Percentiles rank a stretch among this genome's conserved stretches.
These are phyloP conservation scores for Alouatta palliata DNA, from an alignment of 2,113 vertebrate species.

Conservation along the genomic window DNA sequence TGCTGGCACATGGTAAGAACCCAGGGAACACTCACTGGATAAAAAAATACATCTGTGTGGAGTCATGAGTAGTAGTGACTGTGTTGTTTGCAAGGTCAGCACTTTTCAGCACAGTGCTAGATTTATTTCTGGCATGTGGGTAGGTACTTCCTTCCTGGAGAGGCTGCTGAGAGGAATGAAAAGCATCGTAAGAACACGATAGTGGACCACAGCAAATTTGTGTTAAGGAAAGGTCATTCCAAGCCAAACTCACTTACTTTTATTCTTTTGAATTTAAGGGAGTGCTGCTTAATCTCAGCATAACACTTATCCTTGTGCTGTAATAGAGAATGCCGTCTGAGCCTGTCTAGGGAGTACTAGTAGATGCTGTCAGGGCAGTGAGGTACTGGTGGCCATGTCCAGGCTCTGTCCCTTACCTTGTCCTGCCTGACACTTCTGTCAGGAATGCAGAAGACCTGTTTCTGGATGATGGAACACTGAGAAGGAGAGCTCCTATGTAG, in stretches of 20 bases:
- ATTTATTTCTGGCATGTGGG: no score
- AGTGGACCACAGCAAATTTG: neutral
- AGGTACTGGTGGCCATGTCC: neutral
- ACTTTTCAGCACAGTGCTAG: no score
- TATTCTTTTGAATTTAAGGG: neutral
- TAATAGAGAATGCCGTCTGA: neutral
- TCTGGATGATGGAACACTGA: neutral
- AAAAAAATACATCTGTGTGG: neutral
- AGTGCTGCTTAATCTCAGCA: neutral
- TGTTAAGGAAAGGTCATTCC: neutral
- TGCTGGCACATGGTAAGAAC: neutral
- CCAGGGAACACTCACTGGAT: accelerated
- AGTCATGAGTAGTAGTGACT: accelerated
- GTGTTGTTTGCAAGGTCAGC: accelerated
- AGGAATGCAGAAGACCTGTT: neutral
- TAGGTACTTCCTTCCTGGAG: neutral
- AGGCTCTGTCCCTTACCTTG: neutral
- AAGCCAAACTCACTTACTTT: neutral
- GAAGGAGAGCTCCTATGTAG: neutral
- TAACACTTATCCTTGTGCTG: neutral
- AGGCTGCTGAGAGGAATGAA: neutral
- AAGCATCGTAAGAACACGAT: neutral
- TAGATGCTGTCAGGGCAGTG: accelerated
- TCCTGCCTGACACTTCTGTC: neutral
- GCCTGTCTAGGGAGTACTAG: neutral